Conservation (phyloP, 2,797 vertebrate genomes). For the Myripristis murdjan region DNA sequence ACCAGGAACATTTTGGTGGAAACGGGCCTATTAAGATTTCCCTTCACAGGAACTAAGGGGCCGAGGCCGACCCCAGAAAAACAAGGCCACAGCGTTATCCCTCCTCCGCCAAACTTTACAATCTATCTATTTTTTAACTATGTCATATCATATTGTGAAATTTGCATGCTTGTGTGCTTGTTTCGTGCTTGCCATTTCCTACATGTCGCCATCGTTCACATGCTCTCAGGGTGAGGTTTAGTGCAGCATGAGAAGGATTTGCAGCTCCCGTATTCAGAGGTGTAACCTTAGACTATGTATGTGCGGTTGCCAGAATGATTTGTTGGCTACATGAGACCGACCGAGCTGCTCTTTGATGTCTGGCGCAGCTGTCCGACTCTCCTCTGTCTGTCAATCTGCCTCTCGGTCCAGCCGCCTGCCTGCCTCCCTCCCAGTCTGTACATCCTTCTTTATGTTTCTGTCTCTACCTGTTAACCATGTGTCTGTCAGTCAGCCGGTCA, state of each 20-base stretch:
- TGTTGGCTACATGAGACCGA: constrained; percentile 49
- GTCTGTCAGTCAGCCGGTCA: not conserved
- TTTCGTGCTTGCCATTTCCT: not conserved
- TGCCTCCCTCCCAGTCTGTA: not conserved
- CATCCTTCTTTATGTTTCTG: constrained; percentile 25
- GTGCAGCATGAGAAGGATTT: constrained; percentile 21
- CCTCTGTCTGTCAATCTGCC: constrained; percentile 35
- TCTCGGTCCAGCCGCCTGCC: too few relatives aligned
- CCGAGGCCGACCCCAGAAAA: too few relatives aligned
- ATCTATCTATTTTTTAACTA: too few relatives aligned
- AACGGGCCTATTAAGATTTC: too few relatives aligned
- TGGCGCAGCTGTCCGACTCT: constrained; percentile 58
- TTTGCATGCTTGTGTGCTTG: too few relatives aligned
- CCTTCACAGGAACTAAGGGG: too few relatives aligned
- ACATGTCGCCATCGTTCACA: too few relatives aligned
- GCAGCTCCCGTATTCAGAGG: constrained; percentile 29
- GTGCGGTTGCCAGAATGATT: constrained; percentile 68
- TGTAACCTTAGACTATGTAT: constrained; percentile 61
- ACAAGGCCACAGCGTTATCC: too few relatives aligned
- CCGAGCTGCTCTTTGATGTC: constrained; percentile 51
- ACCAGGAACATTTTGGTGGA: too few relatives aligned
- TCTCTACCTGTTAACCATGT: constrained; percentile 17
- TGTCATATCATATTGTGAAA: constrained; percentile 19
- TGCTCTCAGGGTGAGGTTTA: constrained; percentile 16
- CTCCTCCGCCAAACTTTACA: too few relatives aligned